Percentiles rank a stretch among this genome's conserved stretches.
Evolutionary conservation across 2,797 vertebrate genomes (phyloP).

Genomic region (Chaunax sp.): DNA sequence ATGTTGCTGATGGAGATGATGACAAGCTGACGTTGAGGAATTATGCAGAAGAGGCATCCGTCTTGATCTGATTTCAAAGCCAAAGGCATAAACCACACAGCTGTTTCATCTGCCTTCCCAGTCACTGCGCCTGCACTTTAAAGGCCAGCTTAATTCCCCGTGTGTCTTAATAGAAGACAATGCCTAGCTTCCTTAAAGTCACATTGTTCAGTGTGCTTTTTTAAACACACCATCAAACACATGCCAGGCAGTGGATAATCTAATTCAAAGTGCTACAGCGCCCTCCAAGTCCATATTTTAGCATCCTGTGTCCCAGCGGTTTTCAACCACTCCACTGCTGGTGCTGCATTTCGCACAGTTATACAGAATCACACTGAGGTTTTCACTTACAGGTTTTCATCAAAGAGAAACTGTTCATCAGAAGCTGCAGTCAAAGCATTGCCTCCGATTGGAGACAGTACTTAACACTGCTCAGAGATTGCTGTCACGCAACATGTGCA

Average conservation of each 20-base stretch:
- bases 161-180: conserved; percentile 62
- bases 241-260: conserved; percentile 30
- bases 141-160: conserved; percentile 69
- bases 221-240: conserved; percentile 19
- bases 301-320: conserved; percentile 24
- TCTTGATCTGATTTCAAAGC: conserved; percentile 93
- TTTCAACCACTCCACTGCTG: conserved; percentile 26
- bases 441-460: conserved; percentile 42
- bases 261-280: conserved; percentile 51
- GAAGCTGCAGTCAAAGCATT: conserved; percentile 55
- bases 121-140: conserved; percentile 75
- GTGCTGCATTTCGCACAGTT: conserved; percentile 34
- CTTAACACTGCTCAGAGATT: conserved; percentile 23
- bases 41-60: conserved; percentile 86
- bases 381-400: conserved; percentile 46
- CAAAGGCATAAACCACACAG: conserved; percentile 87
- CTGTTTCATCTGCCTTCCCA: conserved; percentile 85
- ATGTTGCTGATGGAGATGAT: conserved; percentile 88
- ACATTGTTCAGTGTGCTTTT: conserved; percentile 56
- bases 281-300: conserved; percentile 51
- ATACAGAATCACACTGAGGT: conserved; percentile 43
- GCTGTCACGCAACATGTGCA: conserved; percentile 36
- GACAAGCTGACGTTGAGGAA: conserved; percentile 94
- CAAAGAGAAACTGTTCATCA: conserved; percentile 36
- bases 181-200: conserved; percentile 62